These are phyloP conservation scores for Clusia tigrina DNA, from an alignment of 2,888 invertebrate genomes.

Conservation along the genomic window DNA sequence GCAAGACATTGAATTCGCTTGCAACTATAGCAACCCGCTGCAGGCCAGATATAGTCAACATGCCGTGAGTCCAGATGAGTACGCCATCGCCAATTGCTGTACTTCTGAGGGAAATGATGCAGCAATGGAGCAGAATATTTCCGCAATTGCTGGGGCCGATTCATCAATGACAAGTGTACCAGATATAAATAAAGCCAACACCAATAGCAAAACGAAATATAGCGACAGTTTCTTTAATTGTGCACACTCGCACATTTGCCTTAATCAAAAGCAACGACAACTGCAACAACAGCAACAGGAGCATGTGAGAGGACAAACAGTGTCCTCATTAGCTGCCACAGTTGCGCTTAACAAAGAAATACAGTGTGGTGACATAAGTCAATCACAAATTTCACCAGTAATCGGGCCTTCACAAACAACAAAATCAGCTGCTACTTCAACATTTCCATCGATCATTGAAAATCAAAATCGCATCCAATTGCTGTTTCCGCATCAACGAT, in stretches of 20 bases:
- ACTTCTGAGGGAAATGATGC: not conserved
- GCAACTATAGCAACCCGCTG: conserved; percentile 1
- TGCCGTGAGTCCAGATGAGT: no score
- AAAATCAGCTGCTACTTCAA: not conserved
- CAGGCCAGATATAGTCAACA: not conserved
- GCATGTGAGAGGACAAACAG: no score
- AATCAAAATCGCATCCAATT: not conserved
- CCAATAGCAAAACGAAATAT: no score
- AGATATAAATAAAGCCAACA: conserved; percentile 36
- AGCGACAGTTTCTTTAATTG: no score
- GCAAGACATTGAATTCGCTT: conserved; percentile 8
- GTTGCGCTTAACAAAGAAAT: conserved; percentile 60
- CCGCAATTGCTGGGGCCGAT: conserved; percentile 39
- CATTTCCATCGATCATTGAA: not conserved
- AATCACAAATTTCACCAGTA: conserved; percentile 68
- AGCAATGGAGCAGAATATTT: conserved; percentile 31
- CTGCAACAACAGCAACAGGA: not conserved
- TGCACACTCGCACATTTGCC: no score
- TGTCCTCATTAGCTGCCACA: not conserved
- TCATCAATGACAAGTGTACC: conserved; percentile 58
- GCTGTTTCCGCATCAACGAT: conserved; percentile 6
- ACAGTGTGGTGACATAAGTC: conserved; percentile 68
- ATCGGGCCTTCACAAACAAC: no score
- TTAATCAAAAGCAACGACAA: conserved; percentile 1
- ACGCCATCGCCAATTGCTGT: conserved; percentile 6